Percentiles rank a stretch among this genome's conserved stretches.
These are phyloP conservation scores for Holothuria scabra DNA, from an alignment of 53 echinoderm and acorn worm genomes.

Conservation along the genomic window DNA sequence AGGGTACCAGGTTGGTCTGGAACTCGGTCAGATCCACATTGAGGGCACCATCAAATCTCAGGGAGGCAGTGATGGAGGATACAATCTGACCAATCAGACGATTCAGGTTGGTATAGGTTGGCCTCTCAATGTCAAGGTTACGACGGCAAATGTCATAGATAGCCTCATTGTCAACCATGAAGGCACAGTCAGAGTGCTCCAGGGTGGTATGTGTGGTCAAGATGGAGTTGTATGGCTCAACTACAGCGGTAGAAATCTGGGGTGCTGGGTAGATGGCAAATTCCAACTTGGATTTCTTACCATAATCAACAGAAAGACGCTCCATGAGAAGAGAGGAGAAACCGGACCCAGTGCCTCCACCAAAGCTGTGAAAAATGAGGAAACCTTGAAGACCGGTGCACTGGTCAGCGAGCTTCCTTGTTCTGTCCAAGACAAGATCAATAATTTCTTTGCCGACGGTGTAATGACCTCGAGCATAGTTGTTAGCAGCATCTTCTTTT, in stretches of 20 bases:
- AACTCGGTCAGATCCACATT: constrained; percentile 65
- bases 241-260: constrained; percentile 39
- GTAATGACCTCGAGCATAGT: no score
- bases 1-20: constrained; percentile 66
- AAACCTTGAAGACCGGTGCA: constrained; percentile 66
- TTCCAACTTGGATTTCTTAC: constrained; percentile 69
- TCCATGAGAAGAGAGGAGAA: constrained; percentile 43
- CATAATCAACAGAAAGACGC: constrained; percentile 66
- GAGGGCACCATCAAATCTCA: no score
- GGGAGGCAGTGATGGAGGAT: no score
- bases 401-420: constrained; percentile 45
- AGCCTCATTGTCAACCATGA: no score
- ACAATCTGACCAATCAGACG: constrained; percentile 56
- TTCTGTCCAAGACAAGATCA: constrained; percentile 62
- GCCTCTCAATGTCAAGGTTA: constrained; percentile 81
- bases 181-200: no score
- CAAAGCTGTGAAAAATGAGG: constrained; percentile 63
- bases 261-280: constrained; percentile 75
- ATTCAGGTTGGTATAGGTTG: constrained; percentile 62
- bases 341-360: constrained; percentile 68
- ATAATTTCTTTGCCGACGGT: constrained; percentile 70
- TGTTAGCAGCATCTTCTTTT: constrained; percentile 85
- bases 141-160: constrained; percentile 79
- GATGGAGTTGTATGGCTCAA: constrained; percentile 39
- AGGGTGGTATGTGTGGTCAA: constrained; percentile 6